Evolutionary conservation across 2,888 invertebrate species (phyloP), one percentile per base, ranked within the genome.

Genomic region (Morpho deidamia): DNA sequence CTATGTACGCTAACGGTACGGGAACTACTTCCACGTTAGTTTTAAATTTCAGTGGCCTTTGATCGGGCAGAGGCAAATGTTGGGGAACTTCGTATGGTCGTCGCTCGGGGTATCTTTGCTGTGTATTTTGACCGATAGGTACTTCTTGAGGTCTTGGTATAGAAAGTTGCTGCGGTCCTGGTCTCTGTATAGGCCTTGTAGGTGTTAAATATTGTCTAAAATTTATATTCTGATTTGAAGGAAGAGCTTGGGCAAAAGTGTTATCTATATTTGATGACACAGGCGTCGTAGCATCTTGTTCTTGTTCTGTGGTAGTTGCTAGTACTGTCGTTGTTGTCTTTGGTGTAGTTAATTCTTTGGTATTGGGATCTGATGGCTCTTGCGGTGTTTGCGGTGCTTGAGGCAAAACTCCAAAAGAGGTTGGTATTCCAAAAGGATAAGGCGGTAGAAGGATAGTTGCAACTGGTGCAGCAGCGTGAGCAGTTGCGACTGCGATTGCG

Each of bases 381-480:
- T 11, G 63, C 66, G 1, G 42, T 7, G 55, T 8, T 40, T 46
- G 55, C 23, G 79, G 70, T 51, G 77, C 75, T 53, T 76, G 70
- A 10, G 81, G 80, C 33, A 82, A 65, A 14, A 86, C 71, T 14
- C 80, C 82, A 45, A 81, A 70, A 7, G 72, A 70, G 7, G 81
- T 81, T 38, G 86, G 84, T n/a, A 75, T 72, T 51, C 82, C 86
- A 32, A 88, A 86, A 1, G 86, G 86, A 48, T 84, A 89, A 0
- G 88, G 86, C 0, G 89, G 88, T 7, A 89, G 68, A 7, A 89
- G 66, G 37, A 89, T 78, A 1, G 89, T 88, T 0, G 86, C 83
- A 0, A 86, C 84, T 12, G 88, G 87, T 32, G 86, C 83, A 5
- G 87, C 85, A 2, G 85, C 83, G 35, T 87, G 80, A 1, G 89